Evolutionary conservation across 2,797 vertebrate genomes (phyloP).

Genomic region (Pelobates cultripes): DNA sequence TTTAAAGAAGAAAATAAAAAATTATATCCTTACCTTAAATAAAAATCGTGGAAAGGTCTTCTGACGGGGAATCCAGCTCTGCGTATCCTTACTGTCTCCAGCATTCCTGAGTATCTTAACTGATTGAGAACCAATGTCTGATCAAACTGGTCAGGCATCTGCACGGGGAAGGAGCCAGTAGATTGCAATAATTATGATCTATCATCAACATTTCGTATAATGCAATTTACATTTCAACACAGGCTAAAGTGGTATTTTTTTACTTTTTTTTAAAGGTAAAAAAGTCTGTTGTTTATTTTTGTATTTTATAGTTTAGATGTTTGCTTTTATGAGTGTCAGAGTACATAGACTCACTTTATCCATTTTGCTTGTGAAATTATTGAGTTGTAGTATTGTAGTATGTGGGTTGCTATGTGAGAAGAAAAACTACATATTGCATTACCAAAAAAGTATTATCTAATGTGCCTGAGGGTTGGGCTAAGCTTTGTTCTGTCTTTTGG

Average conservation of each 20-base stretch:
- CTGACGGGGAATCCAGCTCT: conserved; percentile 89
- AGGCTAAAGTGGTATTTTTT: not conserved
- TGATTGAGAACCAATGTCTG: conserved; percentile 93
- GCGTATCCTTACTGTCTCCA: conserved; percentile 94
- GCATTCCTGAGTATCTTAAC: conserved; percentile 93
- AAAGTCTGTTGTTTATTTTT: no score
- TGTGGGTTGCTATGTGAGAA: no score
- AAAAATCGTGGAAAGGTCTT: conserved; percentile 89
- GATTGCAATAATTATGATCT: not conserved
- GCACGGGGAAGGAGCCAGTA: not conserved
- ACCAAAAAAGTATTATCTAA: no score
- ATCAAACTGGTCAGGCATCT: conserved; percentile 96
- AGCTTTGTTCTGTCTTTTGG: no score
- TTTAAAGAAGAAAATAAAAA: not conserved
- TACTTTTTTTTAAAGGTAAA: not conserved
- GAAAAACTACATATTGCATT: no score
- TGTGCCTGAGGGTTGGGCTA: no score
- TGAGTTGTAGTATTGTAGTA: no score
- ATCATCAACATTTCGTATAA: not conserved
- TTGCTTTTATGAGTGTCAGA: no score
- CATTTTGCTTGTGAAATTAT: no score
- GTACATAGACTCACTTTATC: no score
- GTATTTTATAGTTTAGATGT: no score
- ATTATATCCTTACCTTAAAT: conserved; percentile 75
- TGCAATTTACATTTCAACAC: not conserved